Percentiles rank a stretch among this genome's conserved stretches.
phyloP scores from a whole-genome alignment of 1,140 invertebrate species.

The Lepidostoma basale region DNA sequence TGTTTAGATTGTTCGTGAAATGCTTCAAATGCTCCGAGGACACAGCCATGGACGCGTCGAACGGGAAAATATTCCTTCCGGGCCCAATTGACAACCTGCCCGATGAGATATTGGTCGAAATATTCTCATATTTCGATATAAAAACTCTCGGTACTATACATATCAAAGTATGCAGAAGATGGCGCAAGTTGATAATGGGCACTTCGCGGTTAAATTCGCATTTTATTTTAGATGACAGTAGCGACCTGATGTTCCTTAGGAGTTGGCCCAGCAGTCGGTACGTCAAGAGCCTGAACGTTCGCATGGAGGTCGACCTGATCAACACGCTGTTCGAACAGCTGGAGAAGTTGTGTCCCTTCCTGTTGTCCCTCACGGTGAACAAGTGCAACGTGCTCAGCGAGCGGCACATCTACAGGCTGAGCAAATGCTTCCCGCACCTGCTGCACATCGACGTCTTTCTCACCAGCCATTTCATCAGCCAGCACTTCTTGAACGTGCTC shows the following conservation, averaged over 20 bases:
- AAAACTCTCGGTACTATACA: slow-evolving; percentile 6
- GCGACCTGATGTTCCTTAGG: slow-evolving; percentile 26
- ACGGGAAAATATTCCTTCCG: not conserved
- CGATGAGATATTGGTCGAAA: slow-evolving; percentile 33
- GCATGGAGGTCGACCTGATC: slow-evolving; percentile 29
- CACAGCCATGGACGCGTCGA: too few relatives aligned
- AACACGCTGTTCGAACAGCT: slow-evolving; percentile 29
- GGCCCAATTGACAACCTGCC: slow-evolving; percentile 31
- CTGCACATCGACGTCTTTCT: slow-evolving; percentile 36
- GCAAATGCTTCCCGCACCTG: slow-evolving; percentile 27
- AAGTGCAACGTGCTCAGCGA: slow-evolving; percentile 32
- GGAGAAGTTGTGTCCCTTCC: slow-evolving; percentile 2
- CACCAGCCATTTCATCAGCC: slow-evolving; percentile 21
- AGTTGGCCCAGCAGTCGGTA: not conserved
- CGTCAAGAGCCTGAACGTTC: slow-evolving; percentile 20
- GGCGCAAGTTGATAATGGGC: slow-evolving; percentile 17
- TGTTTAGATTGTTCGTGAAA: too few relatives aligned
- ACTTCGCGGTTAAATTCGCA: not conserved
- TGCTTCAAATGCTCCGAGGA: too few relatives aligned
- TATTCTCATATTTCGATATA: slow-evolving; percentile 33
- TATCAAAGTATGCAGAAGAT: slow-evolving; percentile 30
- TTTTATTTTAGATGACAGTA: slow-evolving; percentile 4
- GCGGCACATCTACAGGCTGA: slow-evolving; percentile 25
- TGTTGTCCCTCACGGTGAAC: slow-evolving; percentile 27
- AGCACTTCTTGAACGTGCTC: slow-evolving; percentile 25